Evolutionary conservation across 2,113 vertebrate species (phyloP), one percentile per base, ranked within the genome.

Genomic region (Caranx ignobilis): DNA sequence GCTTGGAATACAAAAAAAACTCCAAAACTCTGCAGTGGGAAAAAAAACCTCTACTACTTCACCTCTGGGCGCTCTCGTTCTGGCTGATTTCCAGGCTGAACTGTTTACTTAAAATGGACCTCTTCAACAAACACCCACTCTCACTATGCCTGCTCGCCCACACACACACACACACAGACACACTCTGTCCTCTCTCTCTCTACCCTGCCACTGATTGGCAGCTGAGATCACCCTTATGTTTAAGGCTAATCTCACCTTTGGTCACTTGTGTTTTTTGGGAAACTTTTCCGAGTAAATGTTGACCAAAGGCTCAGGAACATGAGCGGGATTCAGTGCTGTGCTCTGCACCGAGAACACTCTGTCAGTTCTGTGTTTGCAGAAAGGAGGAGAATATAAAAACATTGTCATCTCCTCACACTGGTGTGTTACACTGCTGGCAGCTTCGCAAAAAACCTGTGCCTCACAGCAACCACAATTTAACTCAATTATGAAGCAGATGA

Each of bases 1-100:
- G 13, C 0, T 1, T 71, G 26, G 37, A 80, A 71, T 66, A 60
- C 18, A 47, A 64, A 77, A 77, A 26, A 26, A 26, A 71, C 41
- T 41, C 16, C 21, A 35, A 26, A 26, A 26, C 31, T 12, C 31
- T 1, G 48, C 69, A 6, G 15, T 43, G 62, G 62, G 52, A 56
- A 77, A 63, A 37, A 26, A 26, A 26, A 26, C 26, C 26, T n/a
- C 11, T 10, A 55, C 45, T 41, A 11, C 77, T 89, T 78, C 34
- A 75, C 81, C 75, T 73, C 62, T 0, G 52, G 32, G 7, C 48
- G 39, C 19, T 35, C 5, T 10, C n/a, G 48, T 72, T 66, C 73
- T 81, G 82, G 79, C 73, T 62, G 69, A 48, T 84, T 72, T 82
- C 81, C 84, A 82, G 35, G 72, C 39, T 41, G 45, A 76, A 59